Conservation (phyloP, 1,140 invertebrate genomes). For the Amphibalanus amphitrite region DNA sequence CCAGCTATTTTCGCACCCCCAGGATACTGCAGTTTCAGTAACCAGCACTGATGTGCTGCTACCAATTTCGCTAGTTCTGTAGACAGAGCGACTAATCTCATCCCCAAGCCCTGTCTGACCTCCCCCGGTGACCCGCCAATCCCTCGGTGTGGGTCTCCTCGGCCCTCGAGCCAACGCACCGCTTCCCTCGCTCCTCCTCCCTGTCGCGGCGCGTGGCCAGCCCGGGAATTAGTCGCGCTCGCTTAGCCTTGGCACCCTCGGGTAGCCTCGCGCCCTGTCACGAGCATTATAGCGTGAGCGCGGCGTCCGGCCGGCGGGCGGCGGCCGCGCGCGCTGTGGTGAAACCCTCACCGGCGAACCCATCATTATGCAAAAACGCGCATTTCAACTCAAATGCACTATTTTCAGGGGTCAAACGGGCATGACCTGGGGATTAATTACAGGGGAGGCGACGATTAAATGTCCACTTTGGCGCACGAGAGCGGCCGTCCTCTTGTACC, state of each 20-base stretch:
- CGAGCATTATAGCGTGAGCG: background rate
- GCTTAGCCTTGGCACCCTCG: background rate
- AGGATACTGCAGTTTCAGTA: no score
- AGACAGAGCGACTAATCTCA: no score
- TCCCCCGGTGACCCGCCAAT: no score
- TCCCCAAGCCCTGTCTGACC: no score
- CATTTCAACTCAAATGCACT: constrained; percentile 1
- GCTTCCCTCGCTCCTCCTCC: no score
- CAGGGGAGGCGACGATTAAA: background rate
- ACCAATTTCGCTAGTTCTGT: no score
- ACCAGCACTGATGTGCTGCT: no score
- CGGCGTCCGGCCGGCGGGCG: no score
- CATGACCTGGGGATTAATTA: background rate
- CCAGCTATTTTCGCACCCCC: no score
- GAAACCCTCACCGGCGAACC: background rate
- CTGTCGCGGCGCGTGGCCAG: background rate
- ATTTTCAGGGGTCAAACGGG: constrained; percentile 1
- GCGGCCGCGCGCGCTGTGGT: background rate
- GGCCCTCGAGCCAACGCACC: no score
- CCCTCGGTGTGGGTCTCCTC: no score
- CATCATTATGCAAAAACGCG: background rate
- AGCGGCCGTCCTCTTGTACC: background rate
- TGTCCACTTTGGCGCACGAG: background rate
- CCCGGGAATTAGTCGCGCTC: background rate
- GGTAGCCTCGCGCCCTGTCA: background rate